A percentile compares a stretch with the other conserved stretches of the same genome.
These are phyloP conservation scores for Malaclemys terrapin DNA, from an alignment of 2,113 vertebrate genomes.

Conservation along the genomic window DNA sequence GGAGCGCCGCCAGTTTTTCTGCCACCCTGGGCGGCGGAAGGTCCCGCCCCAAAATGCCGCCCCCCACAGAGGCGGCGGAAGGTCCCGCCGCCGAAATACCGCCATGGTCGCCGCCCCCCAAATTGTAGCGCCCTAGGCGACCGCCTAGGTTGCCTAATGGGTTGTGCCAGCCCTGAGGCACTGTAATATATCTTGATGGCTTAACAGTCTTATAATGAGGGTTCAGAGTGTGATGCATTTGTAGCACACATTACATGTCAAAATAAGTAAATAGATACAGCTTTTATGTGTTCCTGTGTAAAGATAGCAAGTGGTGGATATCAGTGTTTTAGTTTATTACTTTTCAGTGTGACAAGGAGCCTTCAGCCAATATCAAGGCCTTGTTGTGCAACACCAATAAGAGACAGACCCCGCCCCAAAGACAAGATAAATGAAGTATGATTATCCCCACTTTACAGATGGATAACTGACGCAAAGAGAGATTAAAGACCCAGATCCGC, in stretches of 20 bases:
- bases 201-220: background rate
- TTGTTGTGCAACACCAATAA: accelerated
- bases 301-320: background rate
- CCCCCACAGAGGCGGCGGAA: too few species aligned
- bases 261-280: accelerated
- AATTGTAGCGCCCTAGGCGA: too few species aligned
- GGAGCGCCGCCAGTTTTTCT: too few species aligned
- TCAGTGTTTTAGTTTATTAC: background rate
- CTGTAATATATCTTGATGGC: accelerated
- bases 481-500: background rate
- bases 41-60: too few species aligned
- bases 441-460: background rate
- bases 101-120: too few species aligned
- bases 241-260: background rate
- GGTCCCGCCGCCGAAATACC: too few species aligned
- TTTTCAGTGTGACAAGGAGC: background rate
- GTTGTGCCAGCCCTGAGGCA: too few species aligned
- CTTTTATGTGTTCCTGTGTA: background rate
- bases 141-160: too few species aligned
- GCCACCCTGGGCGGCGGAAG: too few species aligned
- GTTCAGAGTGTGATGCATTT: background rate
- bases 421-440: background rate
- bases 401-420: accelerated
- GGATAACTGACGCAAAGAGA: background rate
- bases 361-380: accelerated